Conservation (phyloP, 1,140 invertebrate genomes). For the Mizuhopecten yessoensis region DNA sequence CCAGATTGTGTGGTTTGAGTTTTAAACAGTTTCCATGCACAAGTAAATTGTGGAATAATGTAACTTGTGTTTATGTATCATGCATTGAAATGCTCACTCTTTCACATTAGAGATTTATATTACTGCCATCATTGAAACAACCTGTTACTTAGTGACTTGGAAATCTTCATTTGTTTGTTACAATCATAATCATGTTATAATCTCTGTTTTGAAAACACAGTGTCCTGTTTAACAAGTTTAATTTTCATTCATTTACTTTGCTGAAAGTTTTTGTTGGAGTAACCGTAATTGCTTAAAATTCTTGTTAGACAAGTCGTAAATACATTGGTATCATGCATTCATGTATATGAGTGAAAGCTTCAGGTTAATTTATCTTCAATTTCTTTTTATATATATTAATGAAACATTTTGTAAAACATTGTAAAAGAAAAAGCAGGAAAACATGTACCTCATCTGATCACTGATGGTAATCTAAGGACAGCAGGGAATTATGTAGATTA, state of each 20-base stretch:
- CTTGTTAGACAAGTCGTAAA: not conserved
- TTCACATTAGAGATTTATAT: not conserved
- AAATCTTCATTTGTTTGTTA: no score
- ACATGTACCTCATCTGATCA: constrained; percentile 16
- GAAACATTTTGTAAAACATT: not conserved
- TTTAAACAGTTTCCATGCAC: no score
- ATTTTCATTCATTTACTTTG: no score
- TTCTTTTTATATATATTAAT: not conserved
- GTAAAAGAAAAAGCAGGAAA: not conserved
- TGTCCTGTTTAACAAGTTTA: no score
- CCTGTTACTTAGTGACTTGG: no score
- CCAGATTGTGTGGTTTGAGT: no score
- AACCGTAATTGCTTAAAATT: not conserved
- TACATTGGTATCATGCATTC: not conserved
- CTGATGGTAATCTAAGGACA: not conserved
- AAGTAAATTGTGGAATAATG: no score
- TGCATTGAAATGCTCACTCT: not conserved
- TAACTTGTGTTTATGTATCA: no score
- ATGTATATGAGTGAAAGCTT: no score
- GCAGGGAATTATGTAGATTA: constrained; percentile 5
- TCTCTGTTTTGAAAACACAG: no score
- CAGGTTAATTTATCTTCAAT: not conserved
- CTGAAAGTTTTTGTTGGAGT: not conserved
- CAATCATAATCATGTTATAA: no score
- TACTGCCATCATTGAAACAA: no score